Evolutionary conservation across 2,113 vertebrate genomes (phyloP).

Genomic region (Balaeniceps rex): DNA sequence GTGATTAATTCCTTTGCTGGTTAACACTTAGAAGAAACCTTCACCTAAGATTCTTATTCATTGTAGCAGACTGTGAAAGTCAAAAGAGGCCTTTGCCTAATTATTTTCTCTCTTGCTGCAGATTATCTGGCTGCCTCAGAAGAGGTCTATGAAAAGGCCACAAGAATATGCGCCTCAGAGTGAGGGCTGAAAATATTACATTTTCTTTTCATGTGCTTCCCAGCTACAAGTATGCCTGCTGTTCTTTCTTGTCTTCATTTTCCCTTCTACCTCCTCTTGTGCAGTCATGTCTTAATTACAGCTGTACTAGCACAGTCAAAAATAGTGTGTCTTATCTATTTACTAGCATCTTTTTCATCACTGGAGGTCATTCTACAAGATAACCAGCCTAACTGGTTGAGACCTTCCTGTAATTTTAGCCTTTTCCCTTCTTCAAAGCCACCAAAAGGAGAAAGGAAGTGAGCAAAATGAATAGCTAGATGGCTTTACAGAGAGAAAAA

Average conservation of each 20-base stretch:
- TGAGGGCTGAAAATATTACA: not conserved
- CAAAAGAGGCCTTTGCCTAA: conserved; percentile 35
- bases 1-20: conserved; percentile 31
- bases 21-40: conserved; percentile 9
- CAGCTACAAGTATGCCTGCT: not conserved
- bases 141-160: conserved; percentile 29
- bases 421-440: not conserved
- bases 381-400: not conserved
- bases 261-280: not conserved
- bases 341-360: not conserved
- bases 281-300: not conserved
- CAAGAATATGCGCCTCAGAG: not conserved
- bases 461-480: not conserved
- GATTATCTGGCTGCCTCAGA: conserved; percentile 38
- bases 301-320: not conserved
- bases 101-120: conserved; percentile 29
- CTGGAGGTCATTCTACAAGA: not conserved
- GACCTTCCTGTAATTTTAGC: not conserved
- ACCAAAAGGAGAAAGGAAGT: not conserved
- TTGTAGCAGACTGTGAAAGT: not conserved
- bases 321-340: not conserved
- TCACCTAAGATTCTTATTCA: conserved; percentile 32
- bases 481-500: not conserved
- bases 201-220: conserved; percentile 39
- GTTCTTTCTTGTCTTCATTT: not conserved